Evolutionary conservation across 2,888 invertebrate genomes (phyloP).

Genomic region (Synergus umbraculus): DNA sequence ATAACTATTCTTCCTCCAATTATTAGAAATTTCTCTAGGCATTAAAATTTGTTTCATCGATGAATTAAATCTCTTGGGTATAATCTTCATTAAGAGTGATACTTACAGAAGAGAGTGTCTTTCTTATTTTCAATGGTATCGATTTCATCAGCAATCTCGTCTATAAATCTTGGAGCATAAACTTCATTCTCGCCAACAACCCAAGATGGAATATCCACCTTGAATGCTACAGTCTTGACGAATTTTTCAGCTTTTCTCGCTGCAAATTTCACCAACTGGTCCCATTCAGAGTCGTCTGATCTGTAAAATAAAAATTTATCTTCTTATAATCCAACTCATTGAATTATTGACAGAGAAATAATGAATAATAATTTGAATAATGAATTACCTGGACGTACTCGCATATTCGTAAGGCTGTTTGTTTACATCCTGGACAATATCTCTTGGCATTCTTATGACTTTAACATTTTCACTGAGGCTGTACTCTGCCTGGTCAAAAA

Average conservation of each 20-base stretch:
- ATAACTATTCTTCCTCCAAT: not conserved
- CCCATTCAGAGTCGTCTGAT: conserved; percentile 89
- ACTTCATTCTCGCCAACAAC: conserved; percentile 80
- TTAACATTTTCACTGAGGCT: conserved; percentile 85
- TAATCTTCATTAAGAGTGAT: conserved; percentile 45
- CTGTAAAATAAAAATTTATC: conserved; percentile 66
- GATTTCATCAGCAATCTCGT: conserved; percentile 90
- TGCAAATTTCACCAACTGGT: conserved; percentile 87
- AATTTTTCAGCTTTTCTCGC: conserved; percentile 88
- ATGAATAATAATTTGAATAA: not conserved
- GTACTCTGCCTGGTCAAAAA: conserved; percentile 82
- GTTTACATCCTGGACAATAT: conserved; percentile 84
- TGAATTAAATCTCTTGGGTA: not conserved
- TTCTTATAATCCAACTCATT: too few relatives aligned
- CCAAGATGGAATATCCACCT: conserved; percentile 82
- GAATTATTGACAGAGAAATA: too few relatives aligned
- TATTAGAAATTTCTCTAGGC: not conserved
- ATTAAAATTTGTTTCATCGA: not conserved
- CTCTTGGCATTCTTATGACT: conserved; percentile 84
- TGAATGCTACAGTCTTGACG: conserved; percentile 87
- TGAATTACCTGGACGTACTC: conserved; percentile 79
- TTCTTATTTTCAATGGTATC: conserved; percentile 90
- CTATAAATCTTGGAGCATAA: conserved; percentile 89
- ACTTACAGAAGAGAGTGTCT: conserved; percentile 89
- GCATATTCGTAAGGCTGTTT: conserved; percentile 87